Percentiles rank a stretch among this genome's conserved stretches.
These are phyloP conservation scores for Halcyon senegalensis DNA, from an alignment of 2,113 vertebrate species.

Conservation along the genomic window DNA sequence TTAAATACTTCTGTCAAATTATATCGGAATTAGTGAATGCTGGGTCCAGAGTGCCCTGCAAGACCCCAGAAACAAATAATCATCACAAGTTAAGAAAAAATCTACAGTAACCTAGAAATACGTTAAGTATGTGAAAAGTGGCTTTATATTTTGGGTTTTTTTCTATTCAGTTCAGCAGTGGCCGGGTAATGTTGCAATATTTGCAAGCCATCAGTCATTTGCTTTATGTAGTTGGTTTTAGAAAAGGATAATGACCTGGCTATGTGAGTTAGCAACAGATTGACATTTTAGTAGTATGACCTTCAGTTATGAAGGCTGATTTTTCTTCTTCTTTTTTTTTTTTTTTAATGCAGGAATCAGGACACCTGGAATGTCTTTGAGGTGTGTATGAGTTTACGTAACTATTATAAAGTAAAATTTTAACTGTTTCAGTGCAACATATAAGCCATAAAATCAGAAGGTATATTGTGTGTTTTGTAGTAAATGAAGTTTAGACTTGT, in stretches of 20 bases:
- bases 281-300: background rate
- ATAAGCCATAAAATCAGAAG: background rate
- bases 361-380: background rate
- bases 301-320: background rate
- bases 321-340: background rate
- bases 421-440: background rate
- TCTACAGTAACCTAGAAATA: slow-evolving; percentile 30
- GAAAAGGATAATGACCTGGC: background rate
- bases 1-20: slow-evolving; percentile 36
- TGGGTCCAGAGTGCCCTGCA: background rate
- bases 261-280: background rate
- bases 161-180: background rate
- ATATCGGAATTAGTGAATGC: slow-evolving; percentile 6
- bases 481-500: background rate
- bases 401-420: background rate
- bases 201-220: slow-evolving; percentile 2
- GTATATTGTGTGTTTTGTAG: background rate
- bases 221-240: background rate
- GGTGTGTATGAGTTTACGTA: background rate
- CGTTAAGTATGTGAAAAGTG: slow-evolving; percentile 27
- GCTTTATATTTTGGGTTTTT: background rate
- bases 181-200: background rate
- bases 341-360: background rate
- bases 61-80: slow-evolving; percentile 37
- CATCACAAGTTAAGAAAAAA: slow-evolving; percentile 25